These are phyloP conservation scores for Ahaetulla prasina DNA, from an alignment of 2,113 vertebrate species.

Conservation along the genomic window DNA sequence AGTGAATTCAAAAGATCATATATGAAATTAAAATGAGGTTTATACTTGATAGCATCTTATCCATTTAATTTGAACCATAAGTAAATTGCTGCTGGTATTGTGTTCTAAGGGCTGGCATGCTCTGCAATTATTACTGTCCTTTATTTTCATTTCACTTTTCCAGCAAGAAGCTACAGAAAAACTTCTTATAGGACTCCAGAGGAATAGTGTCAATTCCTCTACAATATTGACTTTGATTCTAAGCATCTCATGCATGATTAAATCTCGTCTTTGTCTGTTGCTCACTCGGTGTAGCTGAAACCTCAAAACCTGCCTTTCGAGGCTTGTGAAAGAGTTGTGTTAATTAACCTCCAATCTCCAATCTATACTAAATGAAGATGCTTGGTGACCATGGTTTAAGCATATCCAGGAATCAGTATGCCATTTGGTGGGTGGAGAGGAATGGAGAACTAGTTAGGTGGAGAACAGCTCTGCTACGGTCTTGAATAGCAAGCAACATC, in stretches of 20 bases:
- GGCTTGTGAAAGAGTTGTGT: not conserved
- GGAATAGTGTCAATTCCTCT: not conserved
- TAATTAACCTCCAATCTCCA: not conserved
- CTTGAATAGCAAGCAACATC: not conserved
- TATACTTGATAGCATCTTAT: not conserved
- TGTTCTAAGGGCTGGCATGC: not conserved
- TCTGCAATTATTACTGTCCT: not conserved
- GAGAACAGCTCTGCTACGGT: not conserved
- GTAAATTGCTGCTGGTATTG: not conserved
- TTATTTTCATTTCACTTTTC: not conserved
- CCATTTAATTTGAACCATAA: not conserved
- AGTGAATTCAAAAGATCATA: constrained; percentile 17
- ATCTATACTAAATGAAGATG: not conserved
- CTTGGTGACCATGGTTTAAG: not conserved
- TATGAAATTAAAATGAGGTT: constrained; percentile 13
- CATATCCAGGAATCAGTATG: not conserved
- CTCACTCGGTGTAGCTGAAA: not conserved
- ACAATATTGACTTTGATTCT: not conserved
- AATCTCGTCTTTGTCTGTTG: not conserved
- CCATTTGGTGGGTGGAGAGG: not conserved
- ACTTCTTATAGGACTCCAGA: not conserved
- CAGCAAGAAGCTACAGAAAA: not conserved
- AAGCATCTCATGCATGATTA: not conserved
- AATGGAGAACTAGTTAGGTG: not conserved
- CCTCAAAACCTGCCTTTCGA: not conserved